Evolutionary conservation across 2,113 vertebrate species (phyloP).

Genomic region (Hippocampus comes): DNA sequence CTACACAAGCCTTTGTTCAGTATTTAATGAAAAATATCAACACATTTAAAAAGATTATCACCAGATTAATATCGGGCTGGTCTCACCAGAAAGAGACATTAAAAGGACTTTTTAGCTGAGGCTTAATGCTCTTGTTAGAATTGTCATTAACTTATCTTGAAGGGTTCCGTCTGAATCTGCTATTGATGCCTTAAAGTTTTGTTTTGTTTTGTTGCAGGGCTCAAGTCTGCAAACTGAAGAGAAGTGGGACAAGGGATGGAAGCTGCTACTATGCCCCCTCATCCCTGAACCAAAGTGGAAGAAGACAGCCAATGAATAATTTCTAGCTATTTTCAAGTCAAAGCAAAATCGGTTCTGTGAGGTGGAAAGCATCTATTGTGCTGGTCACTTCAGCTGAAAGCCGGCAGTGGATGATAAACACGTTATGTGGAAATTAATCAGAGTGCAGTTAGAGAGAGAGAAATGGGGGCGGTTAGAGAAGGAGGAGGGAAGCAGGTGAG

Average conservation of each 20-base stretch:
- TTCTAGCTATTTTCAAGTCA: conserved; percentile 53
- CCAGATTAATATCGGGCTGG: too few species aligned
- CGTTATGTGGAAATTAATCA: conserved; percentile 55
- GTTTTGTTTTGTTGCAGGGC: conserved; percentile 14
- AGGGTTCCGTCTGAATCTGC: not conserved
- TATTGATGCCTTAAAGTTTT: not conserved
- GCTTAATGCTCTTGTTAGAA: too few species aligned
- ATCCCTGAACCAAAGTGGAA: conserved; percentile 35
- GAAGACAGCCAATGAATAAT: conserved; percentile 56
- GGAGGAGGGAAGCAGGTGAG: not conserved
- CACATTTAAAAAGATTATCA: too few species aligned
- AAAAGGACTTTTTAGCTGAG: too few species aligned
- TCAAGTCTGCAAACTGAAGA: conserved; percentile 48
- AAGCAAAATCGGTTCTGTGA: conserved; percentile 33
- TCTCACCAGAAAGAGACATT: too few species aligned
- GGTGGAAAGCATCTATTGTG: conserved; percentile 26
- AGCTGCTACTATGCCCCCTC: conserved; percentile 13
- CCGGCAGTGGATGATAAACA: conserved; percentile 44
- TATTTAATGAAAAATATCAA: too few species aligned
- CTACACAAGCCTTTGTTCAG: too few species aligned
- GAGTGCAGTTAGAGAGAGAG: conserved; percentile 17
- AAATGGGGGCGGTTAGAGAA: not conserved
- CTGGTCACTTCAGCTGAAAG: conserved; percentile 25
- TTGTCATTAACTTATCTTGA: not conserved
- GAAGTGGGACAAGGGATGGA: conserved; percentile 19